These are phyloP conservation scores for Lophotis ruficrista DNA, from an alignment of 2,113 vertebrate genomes.

Conservation along the genomic window DNA sequence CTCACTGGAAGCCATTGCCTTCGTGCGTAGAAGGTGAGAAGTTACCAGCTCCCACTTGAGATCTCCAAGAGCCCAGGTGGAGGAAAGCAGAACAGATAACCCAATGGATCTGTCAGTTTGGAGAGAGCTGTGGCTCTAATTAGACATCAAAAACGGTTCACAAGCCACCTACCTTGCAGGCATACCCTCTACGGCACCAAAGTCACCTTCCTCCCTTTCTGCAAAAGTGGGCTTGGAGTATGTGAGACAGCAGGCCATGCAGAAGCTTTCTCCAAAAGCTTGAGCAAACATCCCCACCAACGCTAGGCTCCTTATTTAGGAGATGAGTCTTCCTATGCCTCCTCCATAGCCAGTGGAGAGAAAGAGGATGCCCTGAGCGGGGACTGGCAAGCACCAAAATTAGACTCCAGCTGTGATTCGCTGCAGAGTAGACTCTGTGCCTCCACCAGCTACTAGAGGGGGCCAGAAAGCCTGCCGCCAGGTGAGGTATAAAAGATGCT, in stretches of 20 bases:
- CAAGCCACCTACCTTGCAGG: not conserved
- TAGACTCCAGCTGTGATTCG: not conserved
- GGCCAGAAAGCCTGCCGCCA: not conserved
- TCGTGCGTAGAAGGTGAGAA: not conserved
- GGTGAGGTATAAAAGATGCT: not conserved
- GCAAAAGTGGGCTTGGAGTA: not conserved
- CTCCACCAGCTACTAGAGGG: not conserved
- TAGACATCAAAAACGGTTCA: not conserved
- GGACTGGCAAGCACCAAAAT: not conserved
- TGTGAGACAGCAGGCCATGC: not conserved
- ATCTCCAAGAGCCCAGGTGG: not conserved
- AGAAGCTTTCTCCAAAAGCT: not conserved
- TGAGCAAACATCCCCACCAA: not conserved
- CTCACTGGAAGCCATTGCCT: not conserved
- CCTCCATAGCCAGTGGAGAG: not conserved
- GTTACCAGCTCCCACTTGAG: not conserved
- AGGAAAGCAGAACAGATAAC: not conserved
- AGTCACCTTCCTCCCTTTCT: not conserved
- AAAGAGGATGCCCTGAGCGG: not conserved
- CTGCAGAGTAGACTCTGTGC: not conserved
- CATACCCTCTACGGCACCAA: rapidly evolving
- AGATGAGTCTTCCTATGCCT: not conserved
- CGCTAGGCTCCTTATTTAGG: not conserved
- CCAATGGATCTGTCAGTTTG: not conserved
- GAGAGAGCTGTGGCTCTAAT: not conserved